Evolutionary conservation across 1,140 invertebrate genomes (phyloP), one percentile per base, ranked within the genome.

Genomic region (Sweltsa coloradensis): DNA sequence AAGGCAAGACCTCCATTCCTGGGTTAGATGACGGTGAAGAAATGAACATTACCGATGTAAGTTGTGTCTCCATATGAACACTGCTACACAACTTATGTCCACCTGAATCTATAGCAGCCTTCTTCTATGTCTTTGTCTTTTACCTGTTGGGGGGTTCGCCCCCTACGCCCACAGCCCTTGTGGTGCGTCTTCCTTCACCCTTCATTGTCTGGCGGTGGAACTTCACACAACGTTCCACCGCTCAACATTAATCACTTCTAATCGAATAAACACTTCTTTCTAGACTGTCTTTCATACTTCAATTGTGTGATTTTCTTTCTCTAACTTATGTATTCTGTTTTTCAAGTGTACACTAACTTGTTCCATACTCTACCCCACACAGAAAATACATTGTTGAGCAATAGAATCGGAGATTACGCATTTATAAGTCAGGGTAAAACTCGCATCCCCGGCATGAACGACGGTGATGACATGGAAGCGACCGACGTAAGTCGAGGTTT

Each of bases 401-500:
- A 85, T 70, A 77, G 89, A 68, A 83, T 85, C 64, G 75, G 75
- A 61, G 81, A 87, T 71, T 95, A 92, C 78, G 73, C 75, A 62
- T 87, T 78, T 71, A 84, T 93, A 71, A 85, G 81, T 74, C 86
- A 92, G 71, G 89, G 89, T 69, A 88, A 86, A 74, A 86, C 89
- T 53, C 79, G 85, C 65, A 90, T 92, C 68, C 88, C 90, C 61
- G 84, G 84, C 64, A 83, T 97, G 66, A 92, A 97, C 76, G 95
- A 98, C 73, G 76, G 69, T 53, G 81, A 85, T 69, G 91, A 96
- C 71, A 85, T 93, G 78, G 75, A 81, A 63, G 64, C 82, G 55
- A 95, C 91, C 61, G 89, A 97, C 73, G 90, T 94, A 86, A 88
- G 89, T 89, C 56, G n/a, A n/a, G n/a, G n/a, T n/a, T n/a, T n/a